Evolutionary conservation across 1,140 invertebrate species (phyloP), one percentile per base, ranked within the genome.

Genomic region (Lepidostoma basale): DNA sequence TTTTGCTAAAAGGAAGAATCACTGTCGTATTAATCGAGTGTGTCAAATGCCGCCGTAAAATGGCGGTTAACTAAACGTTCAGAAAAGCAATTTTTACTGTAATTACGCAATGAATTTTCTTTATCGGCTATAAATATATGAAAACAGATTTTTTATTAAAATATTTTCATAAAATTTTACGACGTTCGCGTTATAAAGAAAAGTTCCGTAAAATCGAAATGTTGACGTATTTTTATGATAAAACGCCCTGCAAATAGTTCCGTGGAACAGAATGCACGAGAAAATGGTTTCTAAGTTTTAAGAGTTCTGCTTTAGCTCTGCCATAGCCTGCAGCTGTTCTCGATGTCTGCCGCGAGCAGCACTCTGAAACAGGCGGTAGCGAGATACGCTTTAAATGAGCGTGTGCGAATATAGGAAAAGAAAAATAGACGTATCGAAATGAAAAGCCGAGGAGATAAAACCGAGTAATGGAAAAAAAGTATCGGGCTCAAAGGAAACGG

Each of bases 361-460:
- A 52, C 22, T 14, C 25, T 26, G 28, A 25, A 52, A 30, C 25
- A 52, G 22, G n/a, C n/a, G n/a, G n/a, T 9, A 1, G 12, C 1
- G 22, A 28, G 25, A 52, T 18, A 52, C 28, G 16, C 28, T 52
- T 52, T 52, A 52, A 30, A 52, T 18, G 22, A 52, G n/a, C 12
- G 47, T 28, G 47, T 28, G n/a, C 12, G 25, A 52, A 25, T 28
- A 14, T 30, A 26, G n/a, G 45, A 28, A 47, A 52, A 52, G 22
- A 52, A 26, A 30, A 26, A 52, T 26, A 28, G 12, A 14, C 25
- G n/a, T 52, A 52, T 52, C 25, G 47, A 26, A 28, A 52, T 30
- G 47, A 52, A 52, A 52, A 52, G 25, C 23, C 47, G 4, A 28
- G 25, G 3, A 52, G 47, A 52, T 52, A 52, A 52, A 52, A 52